Evolutionary conservation across 2,888 invertebrate species (phyloP), one percentile per base, ranked within the genome.

Genomic region (Hololepta plana): DNA sequence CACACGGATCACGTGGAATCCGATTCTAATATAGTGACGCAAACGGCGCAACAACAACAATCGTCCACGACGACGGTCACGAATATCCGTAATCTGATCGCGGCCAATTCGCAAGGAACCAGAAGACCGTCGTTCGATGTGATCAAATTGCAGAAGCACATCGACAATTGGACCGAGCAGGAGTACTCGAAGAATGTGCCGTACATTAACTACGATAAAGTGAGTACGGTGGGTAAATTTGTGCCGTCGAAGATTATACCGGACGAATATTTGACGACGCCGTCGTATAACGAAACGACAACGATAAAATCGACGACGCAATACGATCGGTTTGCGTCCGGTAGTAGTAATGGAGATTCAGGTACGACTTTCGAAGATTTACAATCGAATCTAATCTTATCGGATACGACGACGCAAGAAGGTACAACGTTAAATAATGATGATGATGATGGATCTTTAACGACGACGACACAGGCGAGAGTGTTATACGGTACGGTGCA

Each of bases 161-260:
- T 84, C 29, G 80, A 84, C 40, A 73, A 74, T 34, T 84, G 84
- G 84, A 84, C 82, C 1, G 72, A 72, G 39, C 72, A 75, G 53
- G 72, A 73, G 39, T 79, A 65, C 47, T 66, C 71, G 1, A 62
- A 62, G 29, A 52, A 53, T 33, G 50, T 55, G 31, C 60, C 59
- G 2, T 12, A n/a, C n/a, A n/a, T n/a, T n/a, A n/a, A n/a, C n/a
- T n/a, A n/a, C n/a, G n/a, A 28, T 38, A 60, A 53, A 31, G 55
- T 59, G 4, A 64, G 64, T 21, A 62, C 59, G 1, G 63, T 55
- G 24, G 32, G 39, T 2, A 38, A 66, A 35, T 62, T 72, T 25
- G 63, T 60, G 1, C 59, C 63, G 3, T 67, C 79, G 2, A 84
- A 82, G 47, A 67, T 73, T 48, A 82, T 84, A 36, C 81, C 82